Conservation (phyloP, 2,113 vertebrate genomes). For the Calcarius ornatus region DNA sequence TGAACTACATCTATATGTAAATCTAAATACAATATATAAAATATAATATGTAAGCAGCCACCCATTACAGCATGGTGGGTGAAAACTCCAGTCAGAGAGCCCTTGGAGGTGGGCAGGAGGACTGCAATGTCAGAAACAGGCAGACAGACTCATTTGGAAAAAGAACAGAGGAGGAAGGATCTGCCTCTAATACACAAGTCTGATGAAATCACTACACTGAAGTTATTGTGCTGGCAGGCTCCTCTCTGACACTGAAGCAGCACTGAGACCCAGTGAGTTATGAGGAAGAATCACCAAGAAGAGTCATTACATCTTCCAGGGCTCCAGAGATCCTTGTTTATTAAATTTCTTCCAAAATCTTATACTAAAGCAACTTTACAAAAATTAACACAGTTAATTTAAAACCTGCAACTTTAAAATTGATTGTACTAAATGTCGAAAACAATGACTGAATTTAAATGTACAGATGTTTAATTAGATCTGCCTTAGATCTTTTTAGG, state of each 20-base stretch:
- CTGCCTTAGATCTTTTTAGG: neutral
- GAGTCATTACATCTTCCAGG: neutral
- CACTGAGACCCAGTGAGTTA: neutral
- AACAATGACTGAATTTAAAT: neutral
- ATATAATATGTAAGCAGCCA: neutral
- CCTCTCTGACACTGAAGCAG: neutral
- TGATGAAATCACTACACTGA: neutral
- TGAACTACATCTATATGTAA: neutral
- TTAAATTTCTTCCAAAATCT: neutral
- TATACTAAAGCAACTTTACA: neutral
- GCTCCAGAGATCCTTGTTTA: neutral
- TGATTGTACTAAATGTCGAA: neutral
- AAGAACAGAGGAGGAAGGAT: neutral
- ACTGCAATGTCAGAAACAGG: neutral
- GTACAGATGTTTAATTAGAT: neutral
- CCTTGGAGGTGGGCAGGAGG: neutral
- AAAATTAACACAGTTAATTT: neutral
- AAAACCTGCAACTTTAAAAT: neutral
- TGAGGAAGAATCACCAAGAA: neutral
- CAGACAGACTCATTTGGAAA: neutral
- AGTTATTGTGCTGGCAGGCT: neutral
- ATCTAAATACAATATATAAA: neutral
- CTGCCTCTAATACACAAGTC: neutral
- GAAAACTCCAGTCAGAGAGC: neutral
- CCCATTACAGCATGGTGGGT: neutral